Evolutionary conservation across 2,113 vertebrate genomes (phyloP).

Genomic region (Cromileptes altivelis): DNA sequence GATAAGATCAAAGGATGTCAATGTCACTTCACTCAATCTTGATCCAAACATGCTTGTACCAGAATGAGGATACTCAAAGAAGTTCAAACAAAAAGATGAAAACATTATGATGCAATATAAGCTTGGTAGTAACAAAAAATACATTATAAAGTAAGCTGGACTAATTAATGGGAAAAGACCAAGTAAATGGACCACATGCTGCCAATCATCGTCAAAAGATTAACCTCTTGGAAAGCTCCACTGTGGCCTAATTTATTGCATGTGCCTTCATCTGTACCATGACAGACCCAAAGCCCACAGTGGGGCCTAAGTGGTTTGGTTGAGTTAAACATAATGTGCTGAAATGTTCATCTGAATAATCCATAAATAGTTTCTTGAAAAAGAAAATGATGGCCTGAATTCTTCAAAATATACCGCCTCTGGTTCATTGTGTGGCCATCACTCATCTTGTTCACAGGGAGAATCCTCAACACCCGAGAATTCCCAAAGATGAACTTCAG

Average conservation of each 20-base stretch:
- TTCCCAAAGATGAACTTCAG: conserved; percentile 17
- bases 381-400: background rate
- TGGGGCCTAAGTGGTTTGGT: background rate
- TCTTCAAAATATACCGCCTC: background rate
- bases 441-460: background rate
- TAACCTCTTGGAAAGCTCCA: background rate
- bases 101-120: background rate
- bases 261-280: background rate
- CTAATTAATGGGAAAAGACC: background rate
- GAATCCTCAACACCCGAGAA: conserved; percentile 13
- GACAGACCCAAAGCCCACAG: background rate
- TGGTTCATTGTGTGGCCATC: background rate
- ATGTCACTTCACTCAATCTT: background rate
- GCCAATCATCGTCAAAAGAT: background rate
- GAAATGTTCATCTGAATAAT: background rate
- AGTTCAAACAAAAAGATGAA: background rate
- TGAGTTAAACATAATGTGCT: background rate
- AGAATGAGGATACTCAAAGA: background rate
- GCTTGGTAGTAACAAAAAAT: background rate
- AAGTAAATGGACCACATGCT: background rate
- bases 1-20: background rate
- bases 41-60: background rate
- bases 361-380: background rate
- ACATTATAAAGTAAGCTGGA: background rate
- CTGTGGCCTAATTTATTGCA: background rate